Conservation (phyloP, 2,797 vertebrate genomes). For the Crypturellus tataupa region DNA sequence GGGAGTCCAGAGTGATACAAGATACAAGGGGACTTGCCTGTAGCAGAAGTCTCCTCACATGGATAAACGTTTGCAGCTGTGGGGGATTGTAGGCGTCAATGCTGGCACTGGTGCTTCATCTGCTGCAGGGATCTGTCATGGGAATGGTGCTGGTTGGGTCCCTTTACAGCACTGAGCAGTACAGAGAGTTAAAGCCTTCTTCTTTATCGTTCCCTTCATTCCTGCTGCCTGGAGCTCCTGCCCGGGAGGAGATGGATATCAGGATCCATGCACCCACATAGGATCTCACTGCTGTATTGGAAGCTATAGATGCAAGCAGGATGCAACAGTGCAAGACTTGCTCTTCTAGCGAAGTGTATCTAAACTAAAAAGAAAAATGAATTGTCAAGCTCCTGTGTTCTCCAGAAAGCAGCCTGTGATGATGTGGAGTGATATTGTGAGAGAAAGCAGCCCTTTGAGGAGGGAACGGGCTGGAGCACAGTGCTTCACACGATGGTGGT, state of each 20-base stretch:
- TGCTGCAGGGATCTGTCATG: background rate
- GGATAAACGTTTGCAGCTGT: background rate
- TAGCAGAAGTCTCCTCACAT: background rate
- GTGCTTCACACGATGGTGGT: background rate
- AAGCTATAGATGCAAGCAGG: fast-evolving
- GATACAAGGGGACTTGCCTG: background rate
- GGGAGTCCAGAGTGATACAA: background rate
- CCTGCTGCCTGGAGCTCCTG: background rate
- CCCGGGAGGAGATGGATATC: background rate
- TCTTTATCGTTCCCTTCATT: background rate
- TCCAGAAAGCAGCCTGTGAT: background rate
- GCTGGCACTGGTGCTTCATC: background rate
- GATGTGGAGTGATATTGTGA: background rate
- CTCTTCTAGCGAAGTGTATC: background rate
- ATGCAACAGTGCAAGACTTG: background rate
- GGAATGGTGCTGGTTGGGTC: background rate
- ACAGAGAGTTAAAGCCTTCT: background rate
- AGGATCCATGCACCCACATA: fast-evolving
- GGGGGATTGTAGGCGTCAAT: fast-evolving
- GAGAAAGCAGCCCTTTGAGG: background rate
- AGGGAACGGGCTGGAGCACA: background rate
- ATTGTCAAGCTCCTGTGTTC: background rate
- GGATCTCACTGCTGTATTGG: fast-evolving
- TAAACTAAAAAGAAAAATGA: background rate
- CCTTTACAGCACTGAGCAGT: background rate